Percentiles rank a stretch among this genome's conserved stretches.
Conservation (phyloP, 2,113 vertebrate species). For the Psophia crepitans region DNA sequence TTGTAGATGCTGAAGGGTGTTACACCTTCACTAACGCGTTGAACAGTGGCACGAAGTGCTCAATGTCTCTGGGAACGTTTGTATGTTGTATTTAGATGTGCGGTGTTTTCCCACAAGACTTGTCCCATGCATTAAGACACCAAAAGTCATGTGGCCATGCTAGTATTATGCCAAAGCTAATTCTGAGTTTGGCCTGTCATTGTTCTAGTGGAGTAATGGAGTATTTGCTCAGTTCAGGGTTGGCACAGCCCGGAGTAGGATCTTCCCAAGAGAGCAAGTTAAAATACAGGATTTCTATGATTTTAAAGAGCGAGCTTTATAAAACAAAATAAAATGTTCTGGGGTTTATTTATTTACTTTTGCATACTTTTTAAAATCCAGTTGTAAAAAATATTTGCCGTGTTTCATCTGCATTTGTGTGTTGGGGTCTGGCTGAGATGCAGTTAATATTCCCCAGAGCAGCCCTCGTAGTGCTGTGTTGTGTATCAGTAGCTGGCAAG, state of each 20-base stretch:
- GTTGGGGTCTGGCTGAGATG: too few species aligned
- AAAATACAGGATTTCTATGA: background rate
- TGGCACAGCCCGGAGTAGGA: background rate
- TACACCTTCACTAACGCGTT: accelerated
- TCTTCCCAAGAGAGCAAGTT: background rate
- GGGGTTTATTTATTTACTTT: background rate
- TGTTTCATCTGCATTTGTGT: background rate
- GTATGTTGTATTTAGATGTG: background rate
- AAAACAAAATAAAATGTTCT: background rate
- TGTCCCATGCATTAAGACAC: background rate
- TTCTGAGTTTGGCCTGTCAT: background rate
- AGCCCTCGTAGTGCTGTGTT: too few species aligned
- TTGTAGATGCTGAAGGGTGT: background rate
- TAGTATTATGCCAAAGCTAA: background rate
- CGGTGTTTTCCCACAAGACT: background rate
- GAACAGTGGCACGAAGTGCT: background rate
- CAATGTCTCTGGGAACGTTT: background rate
- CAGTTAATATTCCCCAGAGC: too few species aligned
- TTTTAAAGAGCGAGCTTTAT: background rate
- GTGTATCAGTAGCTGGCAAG: too few species aligned
- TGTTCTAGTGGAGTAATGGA: background rate
- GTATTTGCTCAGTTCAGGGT: background rate
- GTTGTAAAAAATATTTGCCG: background rate
- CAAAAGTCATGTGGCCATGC: background rate
- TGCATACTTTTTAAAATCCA: accelerated